These are phyloP conservation scores for Mythimna vitellina DNA, from an alignment of 2,888 invertebrate species.

Conservation along the genomic window DNA sequence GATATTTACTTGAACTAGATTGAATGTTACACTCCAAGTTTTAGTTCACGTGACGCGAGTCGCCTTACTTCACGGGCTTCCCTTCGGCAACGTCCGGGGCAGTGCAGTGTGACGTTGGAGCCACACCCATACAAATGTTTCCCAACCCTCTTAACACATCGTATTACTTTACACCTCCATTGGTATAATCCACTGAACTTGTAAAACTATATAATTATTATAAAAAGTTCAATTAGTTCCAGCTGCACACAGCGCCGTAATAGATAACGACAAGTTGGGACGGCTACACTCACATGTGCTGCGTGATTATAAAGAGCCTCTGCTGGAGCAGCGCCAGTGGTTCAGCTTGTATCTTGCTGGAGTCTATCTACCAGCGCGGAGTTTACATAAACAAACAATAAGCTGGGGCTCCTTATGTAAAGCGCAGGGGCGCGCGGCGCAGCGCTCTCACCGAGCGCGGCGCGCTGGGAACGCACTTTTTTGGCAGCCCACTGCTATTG, in stretches of 20 bases:
- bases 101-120: background rate
- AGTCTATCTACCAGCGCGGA: background rate
- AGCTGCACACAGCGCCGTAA: background rate
- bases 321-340: background rate
- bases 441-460: conserved; percentile 39
- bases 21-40: conserved; percentile 5
- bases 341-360: background rate
- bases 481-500: conserved; percentile 65
- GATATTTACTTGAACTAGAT: conserved; percentile 1
- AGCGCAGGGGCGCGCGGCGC: conserved; percentile 36
- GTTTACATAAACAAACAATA: conserved; percentile 40
- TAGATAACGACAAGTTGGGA: background rate
- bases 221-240: background rate
- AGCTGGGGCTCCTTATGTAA: conserved; percentile 29
- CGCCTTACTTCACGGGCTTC: background rate
- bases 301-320: background rate
- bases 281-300: background rate
- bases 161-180: background rate
- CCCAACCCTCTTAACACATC: background rate
- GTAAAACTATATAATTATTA: background rate
- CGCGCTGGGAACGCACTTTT: conserved; percentile 72
- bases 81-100: background rate
- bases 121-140: background rate
- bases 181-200: background rate
- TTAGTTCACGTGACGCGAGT: too few relatives aligned